Evolutionary conservation across 2,797 vertebrate genomes (phyloP).

Genomic region (Microctenopoma steveboyesi): DNA sequence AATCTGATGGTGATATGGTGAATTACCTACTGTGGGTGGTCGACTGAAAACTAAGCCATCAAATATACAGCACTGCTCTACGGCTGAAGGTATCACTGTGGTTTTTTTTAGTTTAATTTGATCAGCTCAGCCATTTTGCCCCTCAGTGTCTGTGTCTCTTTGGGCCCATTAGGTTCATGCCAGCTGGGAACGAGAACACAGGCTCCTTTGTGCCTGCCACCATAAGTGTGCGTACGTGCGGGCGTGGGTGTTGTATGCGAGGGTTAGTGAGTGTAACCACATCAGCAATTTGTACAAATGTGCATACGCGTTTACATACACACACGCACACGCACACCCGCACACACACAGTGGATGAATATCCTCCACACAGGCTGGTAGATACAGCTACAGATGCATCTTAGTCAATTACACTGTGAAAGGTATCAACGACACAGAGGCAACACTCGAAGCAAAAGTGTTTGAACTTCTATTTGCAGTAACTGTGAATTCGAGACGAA

Average conservation of each 20-base stretch:
- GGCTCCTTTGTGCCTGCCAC: constrained; percentile 62
- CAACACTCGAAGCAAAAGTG: not conserved
- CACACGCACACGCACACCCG: not conserved
- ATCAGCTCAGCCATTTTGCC: constrained; percentile 12
- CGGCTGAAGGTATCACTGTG: not conserved
- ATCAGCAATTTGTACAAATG: constrained; percentile 41
- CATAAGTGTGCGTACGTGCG: constrained; percentile 18
- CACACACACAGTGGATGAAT: constrained; percentile 28
- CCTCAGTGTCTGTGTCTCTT: constrained; percentile 24
- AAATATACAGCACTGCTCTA: not conserved
- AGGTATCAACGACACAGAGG: constrained; percentile 1
- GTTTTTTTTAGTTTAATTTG: constrained; percentile 13
- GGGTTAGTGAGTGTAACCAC: constrained; percentile 32
- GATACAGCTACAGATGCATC: not conserved
- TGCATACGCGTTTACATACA: not conserved
- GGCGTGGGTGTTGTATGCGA: constrained; percentile 25
- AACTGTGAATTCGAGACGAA: not conserved
- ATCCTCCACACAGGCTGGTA: constrained; percentile 34
- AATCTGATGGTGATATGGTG: constrained; percentile 28
- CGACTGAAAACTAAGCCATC: not conserved
- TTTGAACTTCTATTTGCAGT: not conserved
- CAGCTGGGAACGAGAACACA: constrained; percentile 70
- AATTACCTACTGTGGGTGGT: constrained; percentile 16
- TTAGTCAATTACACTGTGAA: constrained; percentile 19
- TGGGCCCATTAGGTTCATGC: constrained; percentile 23